Percentiles rank a stretch among this genome's conserved stretches.
phyloP scores from a whole-genome alignment of 35 echinoderm and acorn worm species.

The Ptychodera flava region DNA sequence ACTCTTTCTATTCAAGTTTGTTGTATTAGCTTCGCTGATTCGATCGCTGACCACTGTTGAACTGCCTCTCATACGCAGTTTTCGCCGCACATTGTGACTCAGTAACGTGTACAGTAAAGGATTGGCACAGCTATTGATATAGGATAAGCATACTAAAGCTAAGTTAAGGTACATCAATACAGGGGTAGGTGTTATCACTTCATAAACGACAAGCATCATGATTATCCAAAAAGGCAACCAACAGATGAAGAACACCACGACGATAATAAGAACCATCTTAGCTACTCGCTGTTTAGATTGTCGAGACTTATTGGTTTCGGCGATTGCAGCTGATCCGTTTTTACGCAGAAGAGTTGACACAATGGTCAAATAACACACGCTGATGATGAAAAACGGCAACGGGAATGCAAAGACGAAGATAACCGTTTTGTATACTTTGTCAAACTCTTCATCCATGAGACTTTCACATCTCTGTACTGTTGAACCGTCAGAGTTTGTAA shows the following conservation, averaged over 20 bases:
- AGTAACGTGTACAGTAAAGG: slow-evolving; percentile 79
- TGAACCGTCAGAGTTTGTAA: not conserved
- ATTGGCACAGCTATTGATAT: slow-evolving; percentile 72
- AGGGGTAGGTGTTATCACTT: not conserved
- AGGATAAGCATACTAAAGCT: slow-evolving; percentile 46
- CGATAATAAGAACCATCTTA: slow-evolving; percentile 66
- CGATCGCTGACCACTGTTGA: not conserved
- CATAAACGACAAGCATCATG: not conserved
- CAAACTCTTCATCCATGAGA: not conserved
- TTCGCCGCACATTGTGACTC: not conserved
- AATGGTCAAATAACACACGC: slow-evolving; percentile 41
- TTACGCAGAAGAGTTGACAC: not conserved
- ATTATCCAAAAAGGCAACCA: slow-evolving; percentile 70
- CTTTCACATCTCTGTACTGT: not conserved
- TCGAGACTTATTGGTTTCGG: not conserved
- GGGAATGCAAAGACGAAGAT: slow-evolving; percentile 67
- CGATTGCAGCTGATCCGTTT: not conserved
- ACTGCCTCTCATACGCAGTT: not conserved
- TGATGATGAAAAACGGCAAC: slow-evolving; percentile 49
- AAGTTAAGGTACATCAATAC: slow-evolving; percentile 26
- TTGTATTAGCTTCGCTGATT: slow-evolving; percentile 1
- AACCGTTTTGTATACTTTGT: slow-evolving; percentile 4
- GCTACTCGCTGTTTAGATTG: slow-evolving; percentile 63
- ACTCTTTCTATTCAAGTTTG: not conserved
- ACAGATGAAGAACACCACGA: slow-evolving; percentile 69